These are phyloP conservation scores for Channa maculata DNA, from an alignment of 2,113 vertebrate species.

Conservation along the genomic window DNA sequence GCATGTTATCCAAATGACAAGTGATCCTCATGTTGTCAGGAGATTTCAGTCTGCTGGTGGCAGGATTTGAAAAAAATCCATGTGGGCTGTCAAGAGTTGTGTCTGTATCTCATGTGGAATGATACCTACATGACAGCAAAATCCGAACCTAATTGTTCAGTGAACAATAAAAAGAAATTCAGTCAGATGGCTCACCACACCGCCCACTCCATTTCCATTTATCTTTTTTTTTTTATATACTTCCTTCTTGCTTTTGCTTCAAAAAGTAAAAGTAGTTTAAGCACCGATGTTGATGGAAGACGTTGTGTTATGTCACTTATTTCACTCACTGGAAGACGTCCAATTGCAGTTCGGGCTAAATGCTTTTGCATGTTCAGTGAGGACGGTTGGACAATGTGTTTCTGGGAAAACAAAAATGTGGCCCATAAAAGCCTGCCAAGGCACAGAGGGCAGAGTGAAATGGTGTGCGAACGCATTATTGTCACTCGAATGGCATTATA, in stretches of 20 bases:
- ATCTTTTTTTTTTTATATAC: constrained; percentile 16
- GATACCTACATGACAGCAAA: constrained; percentile 69
- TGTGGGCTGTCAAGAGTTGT: constrained; percentile 66
- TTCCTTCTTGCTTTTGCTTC: background rate
- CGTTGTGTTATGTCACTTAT: constrained; percentile 18
- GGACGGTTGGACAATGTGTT: constrained; percentile 56
- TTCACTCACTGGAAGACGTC: constrained; percentile 38
- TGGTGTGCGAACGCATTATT: constrained; percentile 79
- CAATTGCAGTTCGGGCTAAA: constrained; percentile 29
- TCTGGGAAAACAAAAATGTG: constrained; percentile 57
- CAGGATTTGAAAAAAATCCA: constrained; percentile 50
- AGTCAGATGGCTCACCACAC: constrained; percentile 21
- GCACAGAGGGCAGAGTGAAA: constrained; percentile 70
- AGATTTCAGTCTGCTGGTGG: constrained; percentile 59
- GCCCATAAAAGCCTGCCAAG: constrained; percentile 68
- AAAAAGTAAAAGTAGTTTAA: background rate
- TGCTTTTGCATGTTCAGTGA: constrained; percentile 52
- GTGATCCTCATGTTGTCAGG: constrained; percentile 67
- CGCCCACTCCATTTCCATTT: constrained; percentile 8
- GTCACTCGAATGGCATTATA: constrained; percentile 78
- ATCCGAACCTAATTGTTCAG: constrained; percentile 70
- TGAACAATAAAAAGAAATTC: constrained; percentile 68
- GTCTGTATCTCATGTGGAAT: constrained; percentile 71
- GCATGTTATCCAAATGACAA: constrained; percentile 65
- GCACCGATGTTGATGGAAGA: background rate